Conservation (phyloP, 2,888 invertebrate species). For the Trichopoda pennipes region DNA sequence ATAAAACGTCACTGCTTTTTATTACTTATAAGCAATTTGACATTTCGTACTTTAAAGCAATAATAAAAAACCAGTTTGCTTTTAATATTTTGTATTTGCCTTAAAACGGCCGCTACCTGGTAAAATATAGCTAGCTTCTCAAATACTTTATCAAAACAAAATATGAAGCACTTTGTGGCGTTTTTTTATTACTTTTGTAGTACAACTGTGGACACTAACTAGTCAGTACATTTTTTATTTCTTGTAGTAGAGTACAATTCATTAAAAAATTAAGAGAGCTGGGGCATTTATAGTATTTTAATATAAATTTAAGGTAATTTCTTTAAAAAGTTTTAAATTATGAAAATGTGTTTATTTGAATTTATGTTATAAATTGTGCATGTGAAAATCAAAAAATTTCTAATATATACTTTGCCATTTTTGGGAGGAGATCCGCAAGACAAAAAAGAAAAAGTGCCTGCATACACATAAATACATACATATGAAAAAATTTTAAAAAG, state of each 20-base stretch:
- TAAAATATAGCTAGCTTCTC: too few relatives aligned
- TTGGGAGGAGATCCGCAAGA: constrained; percentile 69
- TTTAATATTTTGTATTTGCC: too few relatives aligned
- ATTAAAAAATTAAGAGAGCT: constrained; percentile 52
- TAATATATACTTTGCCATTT: constrained; percentile 69
- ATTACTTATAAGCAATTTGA: too few relatives aligned
- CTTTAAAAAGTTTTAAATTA: background rate
- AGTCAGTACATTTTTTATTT: constrained; percentile 39
- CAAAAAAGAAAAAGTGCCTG: constrained; percentile 34
- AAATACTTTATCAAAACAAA: too few relatives aligned
- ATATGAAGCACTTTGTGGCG: too few relatives aligned
- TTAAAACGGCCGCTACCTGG: too few relatives aligned
- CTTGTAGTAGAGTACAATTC: constrained; percentile 50
- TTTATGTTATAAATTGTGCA: background rate
- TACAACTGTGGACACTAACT: constrained; percentile 46
- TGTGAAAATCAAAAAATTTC: constrained; percentile 39
- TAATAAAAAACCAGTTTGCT: too few relatives aligned
- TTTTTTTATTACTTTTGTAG: background rate
- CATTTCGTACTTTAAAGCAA: too few relatives aligned
- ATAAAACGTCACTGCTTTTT: too few relatives aligned
- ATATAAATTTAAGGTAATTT: constrained; percentile 63
- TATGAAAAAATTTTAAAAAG: background rate
- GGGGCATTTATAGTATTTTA: constrained; percentile 57
- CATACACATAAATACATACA: too few relatives aligned
- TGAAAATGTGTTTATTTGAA: background rate